Evolutionary conservation across 2,888 invertebrate species (phyloP), one percentile per base, ranked within the genome.

Genomic region (Ophion ventricosus): DNA sequence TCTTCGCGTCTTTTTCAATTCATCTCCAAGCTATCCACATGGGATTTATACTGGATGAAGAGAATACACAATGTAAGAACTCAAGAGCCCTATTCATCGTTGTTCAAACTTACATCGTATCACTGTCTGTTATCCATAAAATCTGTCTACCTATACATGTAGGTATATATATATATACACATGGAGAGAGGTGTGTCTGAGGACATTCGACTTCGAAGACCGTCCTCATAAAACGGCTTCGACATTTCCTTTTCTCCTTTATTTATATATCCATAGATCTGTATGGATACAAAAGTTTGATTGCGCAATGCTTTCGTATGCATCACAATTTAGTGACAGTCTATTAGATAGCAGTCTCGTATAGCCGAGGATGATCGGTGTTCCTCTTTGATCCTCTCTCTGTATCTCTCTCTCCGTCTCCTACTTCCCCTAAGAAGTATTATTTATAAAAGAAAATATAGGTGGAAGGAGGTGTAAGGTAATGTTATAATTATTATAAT

Each of bases 301-400:
- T 69, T 82, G 61, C 74, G 85, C 85, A 82, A 83, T 75, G 66
- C 80, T 83, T 79, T 82, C 64, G 54, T 80, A 80, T 64, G 82
- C 74, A 49, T 82, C 61, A 72, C 75, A 85, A 76, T 76, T 77
- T 67, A 67, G 61, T 73, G 77, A 40, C 56, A 63, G 57, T 69
- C 23, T 75, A 79, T 83, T 64, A 72, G 76, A 76, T 76, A 76
- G 73, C 49, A 76, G 61, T 63, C 61, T n/a, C 25, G 64, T 61
- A 64, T 70, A 79, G 40, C 75, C 70, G 57, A 73, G 59, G 57
- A 75, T 82, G 84, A 77, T 72, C 79, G n/a, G 54, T 57, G 76
- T 43, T 76, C 76, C 80, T 56, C 80, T 77, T 80, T 77, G 77
- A 57, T 61, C 72, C 29, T 7, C 35, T 11, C 26, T 59, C 1